Base-by-base conservation (phyloP, 2,113 vertebrate species). In the Trochalopteron elliotii region DNA sequence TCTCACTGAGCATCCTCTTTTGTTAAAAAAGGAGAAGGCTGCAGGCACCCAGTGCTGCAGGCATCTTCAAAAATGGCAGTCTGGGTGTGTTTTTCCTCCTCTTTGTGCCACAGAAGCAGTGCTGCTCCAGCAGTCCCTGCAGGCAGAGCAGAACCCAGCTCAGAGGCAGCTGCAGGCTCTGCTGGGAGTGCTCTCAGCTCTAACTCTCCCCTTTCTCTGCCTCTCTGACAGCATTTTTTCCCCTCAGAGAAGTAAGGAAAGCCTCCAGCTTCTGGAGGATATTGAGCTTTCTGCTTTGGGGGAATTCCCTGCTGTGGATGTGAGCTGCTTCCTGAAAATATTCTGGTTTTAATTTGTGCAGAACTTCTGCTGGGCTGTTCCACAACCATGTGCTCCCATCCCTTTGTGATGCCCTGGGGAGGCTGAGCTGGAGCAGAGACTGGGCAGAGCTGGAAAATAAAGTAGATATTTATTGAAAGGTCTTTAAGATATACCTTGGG, bases 141-240 rank as follows among this genome's bases (percentile, higher is more conserved):
- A 25, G 77, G 50, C 64, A 24, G 11, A 49, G 60, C 67, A 75
- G 71, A 44, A 3, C 52, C 25, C 25, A 65, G 70, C 75, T 52
- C 55, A 45, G 31, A 5, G 18, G 13, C n/a, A 40, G 23, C 45
- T 12, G 44, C 61, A 42, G 50, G 25, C 27, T 16, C n/a, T 17
- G 31, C 49, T 28, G 17, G 25, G 45, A 18, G 23, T 0, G 15
- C 5, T 20, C 65, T 57, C 47, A 71, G 28, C 61, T 76, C 80
- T 3, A 75, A 15, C 16, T 70, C 37, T 56, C 2, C 28, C 5
- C 33, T 14, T 67, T 83, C 45, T 33, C 35, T 0, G 0, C 39
- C 10, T 11, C 55, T 19, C 50, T 82, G 79, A 49, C 71, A 83
- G 42, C 45, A 22, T 15, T 35, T 82, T 80, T 47, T 5, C 3